Base-by-base conservation (phyloP, 2,888 invertebrate species). In the Lasioglossum zephyrum region DNA sequence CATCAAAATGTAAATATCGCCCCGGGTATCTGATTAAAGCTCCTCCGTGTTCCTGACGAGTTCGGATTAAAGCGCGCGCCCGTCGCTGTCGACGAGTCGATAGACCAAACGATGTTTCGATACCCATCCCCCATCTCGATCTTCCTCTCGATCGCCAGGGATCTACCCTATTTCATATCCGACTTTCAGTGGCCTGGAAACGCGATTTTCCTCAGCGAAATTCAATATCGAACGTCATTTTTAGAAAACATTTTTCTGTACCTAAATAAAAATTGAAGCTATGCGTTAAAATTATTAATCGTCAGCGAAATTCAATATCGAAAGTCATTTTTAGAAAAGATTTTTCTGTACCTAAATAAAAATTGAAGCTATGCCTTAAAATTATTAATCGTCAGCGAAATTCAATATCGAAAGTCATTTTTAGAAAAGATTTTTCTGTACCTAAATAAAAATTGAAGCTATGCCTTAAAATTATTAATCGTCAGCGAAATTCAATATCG, bases 1-100 rank as follows among this genome's bases (percentile, higher is more conserved):
- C 74, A 87, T 90, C 85, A 86, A 90, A 89, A 92, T 89, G 88
- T 89, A 88, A 92, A 89, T 91, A 90, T 89, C 86, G 63, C 82
- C 79, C 80, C 49, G 79, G 76, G 78, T 85, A 90, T 85, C 85
- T 75, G 92, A 91, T 91, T 82, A 87, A 92, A 88, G 66, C 77
- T 66, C 81, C 76, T 85, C 85, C 57, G 80, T 69, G 44, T n/a
- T n/a, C 75, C 76, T 76, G 75, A 41, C 53, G 66, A 44, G 47
- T 49, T 78, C 79, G 31, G 80, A 88, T 85, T 85, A 77, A 75
- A 75, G 75, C 63, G 44, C 39, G 44, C 57, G 39, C 44, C 31
- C 78, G 39, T 18, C 57, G 57, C 66, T 74, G 76, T 9, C 73
- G 69, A 22, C 72, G 47, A 39, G 39, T 75, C 83, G 83, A 79